A percentile compares a stretch with the other conserved stretches of the same genome.
Conservation (phyloP, 2,113 vertebrate species). For the Aphyosemion australe region DNA sequence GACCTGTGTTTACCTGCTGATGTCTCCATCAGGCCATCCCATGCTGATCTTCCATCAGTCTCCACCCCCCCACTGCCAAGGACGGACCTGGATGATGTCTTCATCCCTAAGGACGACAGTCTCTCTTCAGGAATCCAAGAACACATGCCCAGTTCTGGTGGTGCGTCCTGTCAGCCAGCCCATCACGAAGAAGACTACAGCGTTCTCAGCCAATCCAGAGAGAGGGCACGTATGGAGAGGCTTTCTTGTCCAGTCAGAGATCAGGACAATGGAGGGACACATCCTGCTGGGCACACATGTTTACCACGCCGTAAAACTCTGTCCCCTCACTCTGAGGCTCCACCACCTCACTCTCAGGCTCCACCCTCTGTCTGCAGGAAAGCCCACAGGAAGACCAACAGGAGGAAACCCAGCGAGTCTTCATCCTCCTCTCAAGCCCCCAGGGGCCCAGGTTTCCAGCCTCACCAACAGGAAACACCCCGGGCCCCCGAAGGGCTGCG, state of each 20-base stretch:
- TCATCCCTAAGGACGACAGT: slow-evolving; percentile 63
- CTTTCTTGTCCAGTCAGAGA: slow-evolving; percentile 18
- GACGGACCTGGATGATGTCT: slow-evolving; percentile 66
- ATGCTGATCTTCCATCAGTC: slow-evolving; percentile 80
- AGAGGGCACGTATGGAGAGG: not conserved
- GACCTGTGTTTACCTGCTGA: not conserved
- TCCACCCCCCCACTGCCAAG: slow-evolving; percentile 64
- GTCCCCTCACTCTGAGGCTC: not conserved
- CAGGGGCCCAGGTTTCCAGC: not conserved
- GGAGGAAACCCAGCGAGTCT: slow-evolving; percentile 61
- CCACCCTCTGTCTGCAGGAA: slow-evolving; percentile 61
- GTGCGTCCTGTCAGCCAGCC: slow-evolving; percentile 43
- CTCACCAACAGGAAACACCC: not conserved
- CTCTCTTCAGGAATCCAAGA: slow-evolving; percentile 55
- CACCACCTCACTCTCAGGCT: not conserved
- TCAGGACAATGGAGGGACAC: not conserved
- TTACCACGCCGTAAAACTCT: not conserved
- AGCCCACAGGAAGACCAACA: slow-evolving; percentile 77
- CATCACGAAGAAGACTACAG: slow-evolving; percentile 7
- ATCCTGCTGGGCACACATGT: not conserved
- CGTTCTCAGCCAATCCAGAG: slow-evolving; percentile 13
- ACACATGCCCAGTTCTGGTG: slow-evolving; percentile 69
- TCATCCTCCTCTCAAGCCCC: slow-evolving; percentile 12
- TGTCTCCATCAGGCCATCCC: slow-evolving; percentile 75
- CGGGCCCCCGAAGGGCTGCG: not conserved